Percentiles rank a stretch among this genome's conserved stretches.
These are phyloP conservation scores for Merodon equestris DNA, from an alignment of 2,888 invertebrate genomes.

Conservation along the genomic window DNA sequence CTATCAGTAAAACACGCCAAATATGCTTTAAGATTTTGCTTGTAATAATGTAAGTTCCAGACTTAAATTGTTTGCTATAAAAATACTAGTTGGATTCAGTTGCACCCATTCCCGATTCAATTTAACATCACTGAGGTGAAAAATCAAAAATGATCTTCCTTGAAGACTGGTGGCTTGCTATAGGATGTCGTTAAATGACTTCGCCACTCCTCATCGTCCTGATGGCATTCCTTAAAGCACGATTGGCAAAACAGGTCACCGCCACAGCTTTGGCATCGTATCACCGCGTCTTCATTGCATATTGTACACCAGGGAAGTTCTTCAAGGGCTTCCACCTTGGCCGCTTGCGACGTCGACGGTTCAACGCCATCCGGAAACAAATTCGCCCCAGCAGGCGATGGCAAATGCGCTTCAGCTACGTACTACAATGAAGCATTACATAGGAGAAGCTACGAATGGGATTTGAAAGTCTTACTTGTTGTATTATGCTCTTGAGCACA, in stretches of 20 bases:
- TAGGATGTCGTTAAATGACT: slow-evolving; percentile 74
- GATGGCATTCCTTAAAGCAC: slow-evolving; percentile 87
- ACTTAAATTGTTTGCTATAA: not conserved
- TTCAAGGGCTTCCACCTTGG: slow-evolving; percentile 73
- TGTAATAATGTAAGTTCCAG: no score
- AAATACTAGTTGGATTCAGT: slow-evolving; percentile 5
- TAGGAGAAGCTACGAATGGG: not conserved
- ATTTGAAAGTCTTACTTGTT: slow-evolving; percentile 70
- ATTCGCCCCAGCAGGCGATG: slow-evolving; percentile 79
- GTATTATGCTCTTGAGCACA: slow-evolving; percentile 75
- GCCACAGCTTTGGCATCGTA: slow-evolving; percentile 87
- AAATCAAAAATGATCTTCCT: slow-evolving; percentile 75
- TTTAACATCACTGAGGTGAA: not conserved
- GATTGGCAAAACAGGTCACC: slow-evolving; percentile 88
- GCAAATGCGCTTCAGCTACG: slow-evolving; percentile 80
- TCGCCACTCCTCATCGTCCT: slow-evolving; percentile 82
- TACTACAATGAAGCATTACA: slow-evolving; percentile 75
- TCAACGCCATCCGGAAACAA: slow-evolving; percentile 73
- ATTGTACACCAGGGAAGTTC: slow-evolving; percentile 91
- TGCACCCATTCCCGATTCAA: not conserved
- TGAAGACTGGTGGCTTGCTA: slow-evolving; percentile 74
- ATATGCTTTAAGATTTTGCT: no score
- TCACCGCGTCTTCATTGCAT: slow-evolving; percentile 89
- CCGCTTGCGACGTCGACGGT: slow-evolving; percentile 59
- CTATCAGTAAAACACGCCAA: no score